phyloP scores from a whole-genome alignment of 2,888 invertebrate species.

The Bellardia bayeri region DNA sequence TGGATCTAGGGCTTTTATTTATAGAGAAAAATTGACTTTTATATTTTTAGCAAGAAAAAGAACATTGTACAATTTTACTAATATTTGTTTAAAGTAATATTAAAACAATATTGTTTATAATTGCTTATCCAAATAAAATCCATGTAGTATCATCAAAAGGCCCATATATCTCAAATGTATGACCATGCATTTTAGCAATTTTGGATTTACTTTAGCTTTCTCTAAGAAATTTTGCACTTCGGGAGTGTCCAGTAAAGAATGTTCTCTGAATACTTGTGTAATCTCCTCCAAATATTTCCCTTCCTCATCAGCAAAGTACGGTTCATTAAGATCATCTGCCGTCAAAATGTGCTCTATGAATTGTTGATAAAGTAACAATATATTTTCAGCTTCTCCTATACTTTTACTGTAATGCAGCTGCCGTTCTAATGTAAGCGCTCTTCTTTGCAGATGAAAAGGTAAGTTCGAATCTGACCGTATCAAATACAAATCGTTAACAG shows the following conservation, averaged over 20 bases:
- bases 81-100: no score
- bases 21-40: no score
- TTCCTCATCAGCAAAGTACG: neutral
- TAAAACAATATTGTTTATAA: no score
- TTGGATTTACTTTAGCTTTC: neutral
- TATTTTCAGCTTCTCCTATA: constrained; percentile 12
- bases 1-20: no score
- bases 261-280: neutral
- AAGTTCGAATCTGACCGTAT: no score
- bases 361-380: neutral
- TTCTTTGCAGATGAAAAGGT: neutral
- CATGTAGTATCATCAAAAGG: no score
- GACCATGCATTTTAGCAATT: neutral
- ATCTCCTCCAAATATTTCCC: constrained; percentile 26
- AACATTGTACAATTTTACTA: no score
- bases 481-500: no score
- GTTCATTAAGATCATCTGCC: neutral
- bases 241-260: neutral
- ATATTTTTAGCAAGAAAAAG: no score
- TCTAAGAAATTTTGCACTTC: constrained; percentile 23
- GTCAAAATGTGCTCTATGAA: neutral
- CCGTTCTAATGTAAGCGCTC: neutral
- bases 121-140: no score
- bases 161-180: neutral
- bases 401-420: neutral